Conservation (phyloP, 2,113 vertebrate species). For the Terrapene triunguis region DNA sequence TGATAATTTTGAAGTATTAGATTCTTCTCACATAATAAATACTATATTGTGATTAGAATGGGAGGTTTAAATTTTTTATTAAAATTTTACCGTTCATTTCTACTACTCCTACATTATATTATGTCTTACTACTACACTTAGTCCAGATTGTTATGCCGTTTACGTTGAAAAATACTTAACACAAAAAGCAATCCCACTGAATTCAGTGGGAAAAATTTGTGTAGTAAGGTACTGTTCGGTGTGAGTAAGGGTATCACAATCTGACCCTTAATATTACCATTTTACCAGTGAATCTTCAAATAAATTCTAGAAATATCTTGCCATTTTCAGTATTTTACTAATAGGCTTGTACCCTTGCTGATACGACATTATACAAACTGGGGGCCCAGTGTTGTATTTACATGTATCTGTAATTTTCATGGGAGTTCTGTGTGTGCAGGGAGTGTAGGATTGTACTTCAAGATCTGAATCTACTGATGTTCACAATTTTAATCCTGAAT, state of each 20-base stretch:
- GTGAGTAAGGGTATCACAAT: background rate
- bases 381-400: background rate
- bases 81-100: background rate
- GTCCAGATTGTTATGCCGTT: background rate
- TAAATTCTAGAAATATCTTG: background rate
- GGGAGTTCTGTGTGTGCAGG: slow-evolving; percentile 33
- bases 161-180: background rate
- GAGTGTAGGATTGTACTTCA: background rate
- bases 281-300: background rate
- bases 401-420: background rate
- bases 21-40: rapidly evolving
- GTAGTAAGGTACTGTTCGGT: background rate
- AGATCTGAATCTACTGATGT: background rate
- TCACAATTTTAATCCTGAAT: slow-evolving; percentile 17
- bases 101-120: background rate
- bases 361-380: background rate
- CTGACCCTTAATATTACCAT: background rate
- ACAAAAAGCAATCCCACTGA: background rate
- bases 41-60: background rate
- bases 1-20: background rate
- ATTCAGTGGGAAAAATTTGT: background rate
- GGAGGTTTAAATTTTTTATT: background rate
- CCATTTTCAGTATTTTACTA: background rate
- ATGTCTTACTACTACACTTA: background rate
- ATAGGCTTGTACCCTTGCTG: background rate